Percentiles rank a stretch among this genome's conserved stretches.
phyloP scores from a whole-genome alignment of 2,888 invertebrate genomes.

The Doris montereyensis region DNA sequence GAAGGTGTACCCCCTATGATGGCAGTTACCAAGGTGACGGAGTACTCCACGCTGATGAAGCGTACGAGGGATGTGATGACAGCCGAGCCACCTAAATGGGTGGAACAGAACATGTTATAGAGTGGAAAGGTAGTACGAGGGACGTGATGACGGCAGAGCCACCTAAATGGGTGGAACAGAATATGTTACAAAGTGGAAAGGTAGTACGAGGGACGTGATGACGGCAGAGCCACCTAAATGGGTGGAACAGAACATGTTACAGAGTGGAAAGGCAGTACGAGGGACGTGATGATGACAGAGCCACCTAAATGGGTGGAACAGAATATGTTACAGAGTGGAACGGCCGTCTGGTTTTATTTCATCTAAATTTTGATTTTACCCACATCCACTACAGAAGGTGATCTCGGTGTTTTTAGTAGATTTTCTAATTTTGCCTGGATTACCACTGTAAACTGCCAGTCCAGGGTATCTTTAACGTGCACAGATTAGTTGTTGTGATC shows the following conservation, averaged over 20 bases:
- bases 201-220: slow-evolving; percentile 63
- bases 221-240: slow-evolving; percentile 67
- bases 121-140: slow-evolving; percentile 51
- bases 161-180: slow-evolving; percentile 49
- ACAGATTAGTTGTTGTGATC: too few species aligned
- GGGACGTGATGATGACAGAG: slow-evolving; percentile 67
- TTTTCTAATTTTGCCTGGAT: too few species aligned
- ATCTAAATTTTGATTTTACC: too few species aligned
- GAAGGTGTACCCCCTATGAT: slow-evolving; percentile 69
- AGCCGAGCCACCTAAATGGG: slow-evolving; percentile 63
- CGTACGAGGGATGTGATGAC: slow-evolving; percentile 69
- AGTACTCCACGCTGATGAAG: slow-evolving; percentile 66
- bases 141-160: slow-evolving; percentile 69
- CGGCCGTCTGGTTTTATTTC: not conserved
- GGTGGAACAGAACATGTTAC: not conserved
- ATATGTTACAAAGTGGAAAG: not conserved
- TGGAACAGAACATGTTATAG: not conserved
- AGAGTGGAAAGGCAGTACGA: slow-evolving; percentile 50
- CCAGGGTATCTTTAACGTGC: too few species aligned
- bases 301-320: slow-evolving; percentile 56
- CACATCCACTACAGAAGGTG: too few species aligned
- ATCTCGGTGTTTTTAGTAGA: too few species aligned
- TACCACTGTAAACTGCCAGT: too few species aligned
- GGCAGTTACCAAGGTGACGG: slow-evolving; percentile 65
- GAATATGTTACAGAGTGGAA: not conserved